Base-by-base conservation (phyloP, 2,113 vertebrate species). In the Phyllostomus hastatus region DNA sequence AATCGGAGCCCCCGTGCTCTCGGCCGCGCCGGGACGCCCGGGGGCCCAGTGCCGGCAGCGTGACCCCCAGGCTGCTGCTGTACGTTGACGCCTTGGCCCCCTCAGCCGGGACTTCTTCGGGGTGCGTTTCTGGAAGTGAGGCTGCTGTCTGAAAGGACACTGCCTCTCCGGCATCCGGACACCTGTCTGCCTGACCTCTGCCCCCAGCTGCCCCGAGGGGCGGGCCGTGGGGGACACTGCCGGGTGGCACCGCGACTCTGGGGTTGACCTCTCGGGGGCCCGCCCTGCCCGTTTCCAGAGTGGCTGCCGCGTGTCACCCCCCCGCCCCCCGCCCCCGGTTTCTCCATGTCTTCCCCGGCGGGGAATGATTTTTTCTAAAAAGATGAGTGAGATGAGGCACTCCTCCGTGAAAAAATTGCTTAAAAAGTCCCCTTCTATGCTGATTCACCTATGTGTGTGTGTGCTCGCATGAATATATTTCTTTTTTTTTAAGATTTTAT, bases 41-140 rank as follows among this genome's bases (percentile, higher is more conserved):
- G 4, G 26, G 8, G 7, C 33, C 6, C 43, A 35, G 0, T 1
- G 31, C 5, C 54, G 46, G 10, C 24, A 33, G 12, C 26, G 2
- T 10, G 5, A 10, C 11, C 5, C 11, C 41, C 38, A 64, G 20
- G 11, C 33, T 5, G 10, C 33, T 19, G 31, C 10, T 1, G 2
- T 35, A 6, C 15, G 26, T 7, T 14, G 16, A 10, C 11, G 3
- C 15, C 2, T 46, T 50, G 52, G 10, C 33, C 24, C 38, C 31
- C 12, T 52, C 16, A 89, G 52, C 20, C 20, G 2, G 33, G 33
- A 35, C 14, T n/a, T 28, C 15, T 66, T 10, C n/a, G 35, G 22
- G 31, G 46, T 41, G 12, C 70, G 33, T 89, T 70, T 64, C 59
- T 61, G 41, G 2, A 79, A 66, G 64, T 28, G 35, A 90, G 64